Evolutionary conservation across 2,888 invertebrate species (phyloP), one percentile per base, ranked within the genome.

Genomic region (Macrophya alboannulata): DNA sequence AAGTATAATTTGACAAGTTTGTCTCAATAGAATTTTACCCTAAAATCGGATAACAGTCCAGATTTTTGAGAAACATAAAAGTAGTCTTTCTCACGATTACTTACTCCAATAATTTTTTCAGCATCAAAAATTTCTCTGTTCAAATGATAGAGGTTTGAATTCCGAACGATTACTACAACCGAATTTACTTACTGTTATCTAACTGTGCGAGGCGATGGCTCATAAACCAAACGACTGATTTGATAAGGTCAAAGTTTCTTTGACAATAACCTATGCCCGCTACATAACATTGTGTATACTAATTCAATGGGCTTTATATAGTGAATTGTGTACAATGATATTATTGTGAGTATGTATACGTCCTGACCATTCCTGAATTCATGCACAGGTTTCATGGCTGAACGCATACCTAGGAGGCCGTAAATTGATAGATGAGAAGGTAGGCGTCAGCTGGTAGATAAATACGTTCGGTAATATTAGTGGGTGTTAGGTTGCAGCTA

Each of bases 391-490:
- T 21, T 8, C 10, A 40, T 25, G 40, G 21, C 9, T 43, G 43
- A 37, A 62, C 1, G 43, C 77, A 55, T 21, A 62, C 43, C 81
- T 40, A 62, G 43, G 12, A 21, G 40, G 43, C n/a, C 21, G 62
- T 81, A 40, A 43, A 81, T 81, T 81, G 81, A 81, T 59, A 62
- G 43, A 81, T 62, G 59, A 9, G 12, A 9, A 62, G 43, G 81
- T 81, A 62, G 81, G 59, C 81, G 81, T 81, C 43, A 43, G 40
- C 45, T 31, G 43, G 68, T 72, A 86, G 86, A 88, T 86, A 88
- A 87, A 87, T 85, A 86, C 71, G 45, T 81, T 86, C 84, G 87
- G 83, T 87, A 86, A 87, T 88, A 88, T 88, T 87, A 87, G 86
- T 84, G 86, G 86, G 87, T 88, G 86, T 88, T 86, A 85, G 88